phyloP scores from a whole-genome alignment of 2,888 invertebrate species.

The Strigamia transsilvanica region DNA sequence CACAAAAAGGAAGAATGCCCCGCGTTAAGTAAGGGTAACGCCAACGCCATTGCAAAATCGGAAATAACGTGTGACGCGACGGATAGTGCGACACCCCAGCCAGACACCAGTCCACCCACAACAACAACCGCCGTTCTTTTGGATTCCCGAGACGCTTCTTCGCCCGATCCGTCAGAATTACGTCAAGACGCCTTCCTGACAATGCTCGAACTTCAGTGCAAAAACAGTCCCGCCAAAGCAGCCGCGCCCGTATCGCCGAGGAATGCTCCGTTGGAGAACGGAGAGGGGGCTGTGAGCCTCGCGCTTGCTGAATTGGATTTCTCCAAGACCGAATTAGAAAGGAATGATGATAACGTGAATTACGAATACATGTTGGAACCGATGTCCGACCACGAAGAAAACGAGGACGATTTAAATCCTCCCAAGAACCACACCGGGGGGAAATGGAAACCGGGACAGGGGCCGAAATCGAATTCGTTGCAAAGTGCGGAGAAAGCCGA shows the following conservation, averaged over 20 bases:
- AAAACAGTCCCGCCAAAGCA: constrained; percentile 22
- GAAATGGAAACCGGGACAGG: constrained; percentile 61
- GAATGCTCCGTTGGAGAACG: not conserved
- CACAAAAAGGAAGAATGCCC: constrained; percentile 79
- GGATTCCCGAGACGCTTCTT: constrained; percentile 54
- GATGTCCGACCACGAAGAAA: constrained; percentile 53
- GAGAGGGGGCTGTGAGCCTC: not conserved
- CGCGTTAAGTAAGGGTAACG: constrained; percentile 1
- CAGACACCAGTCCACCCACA: constrained; percentile 19
- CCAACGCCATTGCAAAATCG: not conserved
- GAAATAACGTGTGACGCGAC: not conserved
- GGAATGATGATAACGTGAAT: constrained; percentile 57
- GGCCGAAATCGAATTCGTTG: not conserved
- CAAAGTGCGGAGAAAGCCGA: constrained; percentile 69
- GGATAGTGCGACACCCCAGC: not conserved
- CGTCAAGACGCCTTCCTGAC: constrained; percentile 88
- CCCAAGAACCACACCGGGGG: constrained; percentile 62
- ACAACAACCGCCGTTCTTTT: constrained; percentile 52
- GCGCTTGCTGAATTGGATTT: not conserved
- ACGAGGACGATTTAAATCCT: constrained; percentile 58
- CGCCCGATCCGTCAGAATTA: constrained; percentile 69
- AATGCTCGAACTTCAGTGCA: constrained; percentile 69
- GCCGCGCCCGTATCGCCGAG: not conserved
- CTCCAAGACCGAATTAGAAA: constrained; percentile 57
- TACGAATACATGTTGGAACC: constrained; percentile 44